phyloP scores from a whole-genome alignment of 2,113 vertebrate genomes.

The Egretta garzetta region DNA sequence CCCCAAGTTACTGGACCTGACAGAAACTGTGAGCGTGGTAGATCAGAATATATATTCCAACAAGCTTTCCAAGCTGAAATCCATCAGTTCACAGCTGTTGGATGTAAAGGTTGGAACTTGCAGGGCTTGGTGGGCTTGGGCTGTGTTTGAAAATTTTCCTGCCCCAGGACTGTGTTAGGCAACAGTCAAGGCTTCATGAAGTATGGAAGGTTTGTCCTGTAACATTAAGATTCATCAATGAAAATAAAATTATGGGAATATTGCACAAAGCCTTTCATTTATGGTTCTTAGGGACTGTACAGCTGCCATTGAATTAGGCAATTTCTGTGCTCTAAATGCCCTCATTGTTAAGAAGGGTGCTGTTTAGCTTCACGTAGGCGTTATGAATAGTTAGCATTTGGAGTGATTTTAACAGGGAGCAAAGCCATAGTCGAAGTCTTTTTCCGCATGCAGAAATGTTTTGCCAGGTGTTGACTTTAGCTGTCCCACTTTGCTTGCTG shows the following conservation, averaged over 20 bases:
- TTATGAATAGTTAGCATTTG: constrained; percentile 58
- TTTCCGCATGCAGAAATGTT: constrained; percentile 21
- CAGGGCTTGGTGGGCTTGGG: neutral
- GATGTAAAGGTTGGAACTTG: neutral
- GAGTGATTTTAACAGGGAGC: constrained; percentile 24
- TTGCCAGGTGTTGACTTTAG: constrained; percentile 31
- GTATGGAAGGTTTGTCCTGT: neutral
- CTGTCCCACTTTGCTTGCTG: constrained; percentile 9
- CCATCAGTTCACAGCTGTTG: neutral
- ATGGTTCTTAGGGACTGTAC: constrained; percentile 2
- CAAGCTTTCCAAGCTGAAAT: constrained; percentile 4
- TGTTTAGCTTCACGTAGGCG: constrained; percentile 35
- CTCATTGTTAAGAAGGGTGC: constrained; percentile 44
- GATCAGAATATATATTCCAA: neutral
- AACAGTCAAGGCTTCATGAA: constrained; percentile 10
- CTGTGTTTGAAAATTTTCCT: neutral
- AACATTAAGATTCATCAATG: constrained; percentile 3
- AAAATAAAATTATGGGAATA: constrained; percentile 53
- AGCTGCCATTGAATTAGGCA: constrained; percentile 54
- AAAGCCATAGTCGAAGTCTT: constrained; percentile 20
- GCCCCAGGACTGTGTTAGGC: neutral
- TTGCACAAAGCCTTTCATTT: constrained; percentile 45
- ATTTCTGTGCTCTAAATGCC: constrained; percentile 35
- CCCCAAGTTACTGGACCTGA: constrained; percentile 11
- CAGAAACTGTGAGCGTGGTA: constrained; percentile 7